A percentile compares a stretch with the other conserved stretches of the same genome.
Conservation (phyloP, 2,888 invertebrate species). For the Caprella mutica region DNA sequence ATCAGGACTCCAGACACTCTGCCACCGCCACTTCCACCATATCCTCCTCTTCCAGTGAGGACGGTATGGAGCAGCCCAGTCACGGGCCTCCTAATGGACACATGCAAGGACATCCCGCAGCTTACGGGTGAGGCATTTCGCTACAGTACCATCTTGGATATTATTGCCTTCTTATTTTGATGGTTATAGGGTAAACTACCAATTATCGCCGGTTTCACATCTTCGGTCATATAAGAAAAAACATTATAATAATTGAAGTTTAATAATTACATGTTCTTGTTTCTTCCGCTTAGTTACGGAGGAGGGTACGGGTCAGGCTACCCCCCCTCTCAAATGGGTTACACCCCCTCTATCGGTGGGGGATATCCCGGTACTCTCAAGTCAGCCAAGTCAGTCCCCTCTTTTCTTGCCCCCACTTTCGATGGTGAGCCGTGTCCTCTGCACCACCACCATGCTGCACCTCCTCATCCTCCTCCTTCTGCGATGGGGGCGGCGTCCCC, state of each 20-base stretch:
- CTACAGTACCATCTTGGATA: too few species aligned
- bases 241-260: too few species aligned
- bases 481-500: neutral
- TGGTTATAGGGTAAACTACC: too few species aligned
- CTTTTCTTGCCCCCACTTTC: conserved; percentile 26
- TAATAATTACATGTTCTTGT: too few species aligned
- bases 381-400: conserved; percentile 30
- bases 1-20: conserved; percentile 11
- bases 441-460: conserved; percentile 23
- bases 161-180: too few species aligned
- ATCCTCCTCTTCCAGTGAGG: conserved; percentile 16
- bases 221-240: too few species aligned
- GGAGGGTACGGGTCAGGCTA: conserved; percentile 18
- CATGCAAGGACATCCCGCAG: neutral
- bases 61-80: conserved; percentile 18
- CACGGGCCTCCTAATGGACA: neutral
- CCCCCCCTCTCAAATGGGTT: neutral
- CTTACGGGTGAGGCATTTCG: too few species aligned
- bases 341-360: conserved; percentile 4
- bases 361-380: conserved; percentile 25
- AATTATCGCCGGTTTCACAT: too few species aligned
- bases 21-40: conserved; percentile 20
- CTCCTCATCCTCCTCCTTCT: conserved; percentile 12
- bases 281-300: too few species aligned
- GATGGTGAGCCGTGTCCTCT: conserved; percentile 33